Conservation (phyloP, 2,888 invertebrate species). For the Thelaira solivaga region DNA sequence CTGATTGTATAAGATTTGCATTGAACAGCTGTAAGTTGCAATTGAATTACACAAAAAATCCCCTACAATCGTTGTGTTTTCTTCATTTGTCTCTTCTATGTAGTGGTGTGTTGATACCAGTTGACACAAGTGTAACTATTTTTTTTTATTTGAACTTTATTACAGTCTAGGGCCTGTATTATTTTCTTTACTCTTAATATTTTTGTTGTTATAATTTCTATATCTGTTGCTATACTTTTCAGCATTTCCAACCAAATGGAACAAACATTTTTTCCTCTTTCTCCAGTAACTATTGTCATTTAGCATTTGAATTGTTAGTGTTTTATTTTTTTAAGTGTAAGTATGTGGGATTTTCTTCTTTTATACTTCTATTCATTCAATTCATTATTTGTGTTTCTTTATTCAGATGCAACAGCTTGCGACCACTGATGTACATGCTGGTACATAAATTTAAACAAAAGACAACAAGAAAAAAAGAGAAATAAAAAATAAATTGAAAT, state of each 20-base stretch:
- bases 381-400: not conserved
- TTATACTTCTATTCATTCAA: not conserved
- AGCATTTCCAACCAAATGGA: not conserved
- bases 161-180: too few species aligned
- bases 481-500: not conserved
- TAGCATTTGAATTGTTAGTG: constrained; percentile 4
- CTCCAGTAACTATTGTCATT: constrained; percentile 27
- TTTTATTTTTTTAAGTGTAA: not conserved
- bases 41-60: constrained; percentile 16
- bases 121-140: too few species aligned
- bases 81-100: not conserved
- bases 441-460: constrained; percentile 14
- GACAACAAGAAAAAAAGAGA: not conserved
- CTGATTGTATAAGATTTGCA: too few species aligned
- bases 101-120: too few species aligned
- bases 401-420: constrained; percentile 59
- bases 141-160: too few species aligned
- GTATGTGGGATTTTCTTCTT: not conserved
- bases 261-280: constrained; percentile 6
- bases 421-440: constrained; percentile 24
- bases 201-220: not conserved
- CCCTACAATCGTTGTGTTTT: constrained; percentile 8
- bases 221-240: not conserved
- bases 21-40: constrained; percentile 47
- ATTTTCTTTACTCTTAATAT: not conserved